These are phyloP conservation scores for Hemiscyllium ocellatum DNA, from an alignment of 2,113 vertebrate genomes.

Conservation along the genomic window DNA sequence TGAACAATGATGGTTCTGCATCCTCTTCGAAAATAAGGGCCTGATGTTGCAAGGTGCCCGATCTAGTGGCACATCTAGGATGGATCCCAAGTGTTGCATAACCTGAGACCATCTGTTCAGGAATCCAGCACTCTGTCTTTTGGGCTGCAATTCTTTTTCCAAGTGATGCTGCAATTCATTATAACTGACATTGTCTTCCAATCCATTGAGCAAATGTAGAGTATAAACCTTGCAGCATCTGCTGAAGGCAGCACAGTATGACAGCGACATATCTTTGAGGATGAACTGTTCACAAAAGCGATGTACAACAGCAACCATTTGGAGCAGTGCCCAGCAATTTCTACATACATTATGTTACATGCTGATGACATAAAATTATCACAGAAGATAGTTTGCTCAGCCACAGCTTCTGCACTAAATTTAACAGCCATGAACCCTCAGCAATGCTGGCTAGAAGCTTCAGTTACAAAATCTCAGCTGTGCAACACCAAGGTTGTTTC, in stretches of 20 bases:
- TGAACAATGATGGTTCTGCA: not conserved
- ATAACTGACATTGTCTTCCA: no score
- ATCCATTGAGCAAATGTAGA: not conserved
- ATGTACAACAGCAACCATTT: not conserved
- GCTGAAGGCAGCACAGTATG: not conserved
- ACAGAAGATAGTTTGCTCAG: not conserved
- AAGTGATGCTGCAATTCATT: not conserved
- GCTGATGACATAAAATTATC: not conserved
- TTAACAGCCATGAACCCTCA: constrained; percentile 24
- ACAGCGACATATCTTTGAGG: not conserved
- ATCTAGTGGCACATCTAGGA: constrained; percentile 4
- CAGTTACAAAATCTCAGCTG: not conserved
- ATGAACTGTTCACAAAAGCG: not conserved
- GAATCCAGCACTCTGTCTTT: not conserved
- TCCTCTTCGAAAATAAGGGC: not conserved
- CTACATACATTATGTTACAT: not conserved
- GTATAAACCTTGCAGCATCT: not conserved
- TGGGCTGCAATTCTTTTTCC: not conserved
- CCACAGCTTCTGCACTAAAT: not conserved
- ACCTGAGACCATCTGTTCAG: not conserved
- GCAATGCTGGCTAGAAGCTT: constrained; percentile 17
- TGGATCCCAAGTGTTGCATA: not conserved
- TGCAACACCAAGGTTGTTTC: not conserved
- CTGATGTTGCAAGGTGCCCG: not conserved
- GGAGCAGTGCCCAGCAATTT: not conserved